Conservation (phyloP, 2,113 vertebrate genomes). For the Suncus etruscus region DNA sequence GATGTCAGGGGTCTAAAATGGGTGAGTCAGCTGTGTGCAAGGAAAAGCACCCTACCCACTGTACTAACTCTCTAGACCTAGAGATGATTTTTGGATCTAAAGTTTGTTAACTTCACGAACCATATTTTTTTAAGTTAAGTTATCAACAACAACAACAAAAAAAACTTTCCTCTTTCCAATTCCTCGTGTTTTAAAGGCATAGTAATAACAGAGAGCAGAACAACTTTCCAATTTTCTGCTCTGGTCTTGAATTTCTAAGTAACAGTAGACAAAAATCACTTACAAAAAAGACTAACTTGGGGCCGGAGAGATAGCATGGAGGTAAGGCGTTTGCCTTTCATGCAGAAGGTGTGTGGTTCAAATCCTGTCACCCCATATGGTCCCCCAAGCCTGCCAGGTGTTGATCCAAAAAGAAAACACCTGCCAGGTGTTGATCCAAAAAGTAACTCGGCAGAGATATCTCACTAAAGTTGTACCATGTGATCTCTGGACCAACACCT, state of each 20-base stretch:
- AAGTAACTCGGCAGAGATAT: not conserved
- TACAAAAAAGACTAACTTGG: not conserved
- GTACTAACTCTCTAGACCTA: too few species aligned
- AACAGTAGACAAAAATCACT: not conserved
- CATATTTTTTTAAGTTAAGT: not conserved
- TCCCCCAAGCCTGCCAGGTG: too few species aligned
- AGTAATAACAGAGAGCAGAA: not conserved
- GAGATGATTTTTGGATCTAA: not conserved
- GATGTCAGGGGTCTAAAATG: too few species aligned
- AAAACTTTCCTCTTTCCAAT: not conserved
- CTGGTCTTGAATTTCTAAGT: not conserved
- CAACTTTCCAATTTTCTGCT: constrained; percentile 6
- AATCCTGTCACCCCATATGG: too few species aligned
- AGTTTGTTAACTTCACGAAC: not conserved
- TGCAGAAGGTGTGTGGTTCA: too few species aligned
- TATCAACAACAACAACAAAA: not conserved
- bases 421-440: too few species aligned
- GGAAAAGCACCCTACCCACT: too few species aligned
- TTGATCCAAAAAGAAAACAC: too few species aligned
- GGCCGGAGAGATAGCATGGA: too few species aligned
- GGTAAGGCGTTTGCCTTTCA: too few species aligned
- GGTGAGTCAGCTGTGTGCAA: too few species aligned
- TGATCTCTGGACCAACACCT: not conserved
- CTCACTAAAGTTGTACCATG: not conserved
- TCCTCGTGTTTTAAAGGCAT: not conserved